Conservation (phyloP, 2,113 vertebrate species). For the Hylia prasina region DNA sequence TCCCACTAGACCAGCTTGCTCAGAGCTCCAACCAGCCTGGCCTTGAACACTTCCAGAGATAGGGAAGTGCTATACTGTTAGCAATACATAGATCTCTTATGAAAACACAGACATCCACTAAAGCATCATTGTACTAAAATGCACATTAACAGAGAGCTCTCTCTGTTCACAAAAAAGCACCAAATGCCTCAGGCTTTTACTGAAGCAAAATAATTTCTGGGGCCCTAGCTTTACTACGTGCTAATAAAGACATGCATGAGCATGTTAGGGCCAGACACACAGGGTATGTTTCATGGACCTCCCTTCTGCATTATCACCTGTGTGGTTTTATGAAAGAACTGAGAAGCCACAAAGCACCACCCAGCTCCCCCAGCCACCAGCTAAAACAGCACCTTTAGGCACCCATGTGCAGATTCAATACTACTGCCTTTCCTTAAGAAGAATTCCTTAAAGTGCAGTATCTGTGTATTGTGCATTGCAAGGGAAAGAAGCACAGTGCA, state of each 20-base stretch:
- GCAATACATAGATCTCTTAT: background rate
- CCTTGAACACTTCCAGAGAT: background rate
- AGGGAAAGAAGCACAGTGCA: background rate
- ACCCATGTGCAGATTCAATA: accelerated
- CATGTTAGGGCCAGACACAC: background rate
- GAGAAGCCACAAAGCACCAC: background rate
- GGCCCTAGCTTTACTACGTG: background rate
- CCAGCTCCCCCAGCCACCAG: background rate
- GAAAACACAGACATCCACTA: background rate
- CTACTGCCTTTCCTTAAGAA: background rate
- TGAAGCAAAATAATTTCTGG: background rate
- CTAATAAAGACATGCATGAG: background rate
- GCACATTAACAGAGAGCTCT: background rate
- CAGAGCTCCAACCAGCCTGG: background rate
- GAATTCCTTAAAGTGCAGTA: accelerated
- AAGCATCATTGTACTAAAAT: background rate
- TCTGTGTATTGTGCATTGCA: background rate
- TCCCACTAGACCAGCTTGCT: background rate
- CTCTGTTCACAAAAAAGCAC: background rate
- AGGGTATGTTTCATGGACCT: background rate
- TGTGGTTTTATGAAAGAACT: background rate
- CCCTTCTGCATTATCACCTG: background rate
- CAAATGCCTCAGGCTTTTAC: background rate
- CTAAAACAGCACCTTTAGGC: background rate
- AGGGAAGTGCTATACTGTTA: background rate